Percentiles rank a stretch among this genome's conserved stretches.
These are phyloP conservation scores for Andrena camellia DNA, from an alignment of 2,888 invertebrate species.

Conservation along the genomic window DNA sequence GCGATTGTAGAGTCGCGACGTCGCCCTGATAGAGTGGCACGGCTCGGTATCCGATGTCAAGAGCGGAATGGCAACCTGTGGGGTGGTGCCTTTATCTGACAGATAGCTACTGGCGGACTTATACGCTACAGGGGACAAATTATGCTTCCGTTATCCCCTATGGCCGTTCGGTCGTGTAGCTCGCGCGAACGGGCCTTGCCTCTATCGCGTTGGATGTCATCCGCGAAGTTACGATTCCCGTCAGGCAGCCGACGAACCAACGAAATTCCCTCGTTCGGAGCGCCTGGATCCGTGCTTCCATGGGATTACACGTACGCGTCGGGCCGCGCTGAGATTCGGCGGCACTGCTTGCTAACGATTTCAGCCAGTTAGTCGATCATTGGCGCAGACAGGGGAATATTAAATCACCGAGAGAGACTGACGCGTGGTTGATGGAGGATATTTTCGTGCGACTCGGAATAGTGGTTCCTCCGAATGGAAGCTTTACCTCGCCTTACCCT, in stretches of 20 bases:
- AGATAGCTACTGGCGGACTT: conserved; percentile 68
- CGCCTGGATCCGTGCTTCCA: not conserved
- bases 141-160: conserved; percentile 63
- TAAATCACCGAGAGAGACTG: not conserved
- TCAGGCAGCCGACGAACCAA: conserved; percentile 12
- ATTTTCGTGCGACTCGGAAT: too few species aligned
- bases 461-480: too few species aligned
- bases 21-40: not conserved
- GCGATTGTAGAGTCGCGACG: conserved; percentile 21
- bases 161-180: conserved; percentile 41
- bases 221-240: conserved; percentile 60
- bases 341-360: conserved; percentile 11
- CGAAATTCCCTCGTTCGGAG: conserved; percentile 32
- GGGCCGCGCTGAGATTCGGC: not conserved
- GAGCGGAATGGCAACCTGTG: conserved; percentile 59
- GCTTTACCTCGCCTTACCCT: too few species aligned
- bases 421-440: too few species aligned
- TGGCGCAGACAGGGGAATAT: not conserved
- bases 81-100: conserved; percentile 72
- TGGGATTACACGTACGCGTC: conserved; percentile 21
- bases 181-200: conserved; percentile 24
- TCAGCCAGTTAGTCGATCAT: conserved; percentile 25
- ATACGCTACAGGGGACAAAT: conserved; percentile 70
- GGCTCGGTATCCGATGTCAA: conserved; percentile 55
- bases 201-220: conserved; percentile 53